Evolutionary conservation across 1,140 invertebrate species (phyloP).

Genomic region (Epicauta chinensis): DNA sequence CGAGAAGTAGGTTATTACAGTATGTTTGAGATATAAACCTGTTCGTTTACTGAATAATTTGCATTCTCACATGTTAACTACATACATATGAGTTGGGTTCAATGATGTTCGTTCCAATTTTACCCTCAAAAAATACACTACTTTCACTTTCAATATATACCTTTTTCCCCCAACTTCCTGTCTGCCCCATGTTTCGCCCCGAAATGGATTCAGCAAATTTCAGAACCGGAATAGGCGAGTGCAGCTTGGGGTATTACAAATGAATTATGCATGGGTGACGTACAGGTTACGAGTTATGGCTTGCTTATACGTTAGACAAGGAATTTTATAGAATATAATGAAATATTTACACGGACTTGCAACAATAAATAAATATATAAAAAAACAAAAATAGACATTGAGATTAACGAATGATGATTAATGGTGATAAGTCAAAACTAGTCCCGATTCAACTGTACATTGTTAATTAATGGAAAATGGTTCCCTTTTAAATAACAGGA

Average conservation of each 20-base stretch:
- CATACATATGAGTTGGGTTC: too few species aligned
- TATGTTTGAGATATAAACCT: too few species aligned
- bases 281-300: slow-evolving; percentile 18
- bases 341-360: slow-evolving; percentile 9
- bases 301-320: slow-evolving; percentile 19
- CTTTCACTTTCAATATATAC: slow-evolving; percentile 21
- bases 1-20: too few species aligned
- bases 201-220: slow-evolving; percentile 27
- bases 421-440: too few species aligned
- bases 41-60: too few species aligned
- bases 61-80: too few species aligned
- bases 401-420: slow-evolving; percentile 1
- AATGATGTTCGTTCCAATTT: slow-evolving; percentile 22
- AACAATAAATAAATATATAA: too few species aligned
- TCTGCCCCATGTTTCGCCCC: slow-evolving; percentile 1
- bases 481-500: too few species aligned
- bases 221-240: slow-evolving; percentile 13
- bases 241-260: slow-evolving; percentile 11
- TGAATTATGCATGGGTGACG: slow-evolving; percentile 23
- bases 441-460: too few species aligned
- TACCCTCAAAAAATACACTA: slow-evolving; percentile 13
- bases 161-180: slow-evolving; percentile 7
- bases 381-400: neutral
- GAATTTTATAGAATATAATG: slow-evolving; percentile 13
- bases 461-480: too few species aligned